Evolutionary conservation across 2,888 invertebrate species (phyloP).

Genomic region (Amiota communis): DNA sequence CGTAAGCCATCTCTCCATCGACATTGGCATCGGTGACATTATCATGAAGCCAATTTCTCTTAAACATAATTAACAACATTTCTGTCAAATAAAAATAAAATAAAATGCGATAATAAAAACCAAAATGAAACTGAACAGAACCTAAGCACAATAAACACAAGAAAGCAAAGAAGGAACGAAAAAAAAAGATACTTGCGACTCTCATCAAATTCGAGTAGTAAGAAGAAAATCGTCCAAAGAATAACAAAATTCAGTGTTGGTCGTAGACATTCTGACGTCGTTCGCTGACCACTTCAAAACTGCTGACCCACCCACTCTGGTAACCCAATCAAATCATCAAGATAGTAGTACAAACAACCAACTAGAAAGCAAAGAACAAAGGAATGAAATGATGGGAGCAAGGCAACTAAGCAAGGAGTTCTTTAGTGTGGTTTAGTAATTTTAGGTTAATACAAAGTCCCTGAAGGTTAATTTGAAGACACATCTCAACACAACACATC

Average conservation of each 20-base stretch:
- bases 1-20: neutral
- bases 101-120: conserved; percentile 28
- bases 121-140: conserved; percentile 5
- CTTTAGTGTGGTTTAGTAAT: neutral
- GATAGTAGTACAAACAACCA: no score
- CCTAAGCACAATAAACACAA: neutral
- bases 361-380: no score
- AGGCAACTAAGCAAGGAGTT: neutral
- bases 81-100: conserved; percentile 31
- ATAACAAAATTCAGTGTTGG: neutral
- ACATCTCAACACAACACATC: neutral
- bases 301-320: neutral
- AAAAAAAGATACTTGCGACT: no score
- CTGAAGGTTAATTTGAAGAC: conserved; percentile 28
- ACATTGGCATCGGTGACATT: conserved; percentile 14
- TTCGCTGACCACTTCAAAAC: conserved; percentile 12
- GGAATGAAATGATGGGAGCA: neutral
- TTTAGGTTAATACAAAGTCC: neutral
- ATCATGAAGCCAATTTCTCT: conserved; percentile 31
- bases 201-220: neutral
- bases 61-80: conserved; percentile 33
- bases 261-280: conserved; percentile 22
- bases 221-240: neutral
- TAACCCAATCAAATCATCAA: neutral
- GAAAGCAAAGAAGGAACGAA: neutral